Evolutionary conservation across 2,888 invertebrate genomes (phyloP).

Genomic region (Operophtera brumata): DNA sequence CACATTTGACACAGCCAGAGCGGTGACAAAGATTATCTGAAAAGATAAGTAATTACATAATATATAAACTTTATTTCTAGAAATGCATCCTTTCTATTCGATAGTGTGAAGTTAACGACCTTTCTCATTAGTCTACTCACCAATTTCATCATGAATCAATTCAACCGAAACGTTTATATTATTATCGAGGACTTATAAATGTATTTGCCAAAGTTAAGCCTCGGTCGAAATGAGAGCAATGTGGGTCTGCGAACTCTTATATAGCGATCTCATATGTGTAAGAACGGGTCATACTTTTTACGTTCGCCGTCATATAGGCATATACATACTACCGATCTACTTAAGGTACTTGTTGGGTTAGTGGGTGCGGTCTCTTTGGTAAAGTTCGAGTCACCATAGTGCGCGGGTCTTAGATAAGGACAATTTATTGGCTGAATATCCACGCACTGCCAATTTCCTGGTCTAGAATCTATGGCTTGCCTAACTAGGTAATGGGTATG

Average conservation of each 20-base stretch:
- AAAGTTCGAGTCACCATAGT: slow-evolving; percentile 39
- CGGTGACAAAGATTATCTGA: slow-evolving; percentile 54
- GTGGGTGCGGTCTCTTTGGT: slow-evolving; percentile 68
- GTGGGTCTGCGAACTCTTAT: slow-evolving; percentile 73
- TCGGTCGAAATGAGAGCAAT: slow-evolving; percentile 79
- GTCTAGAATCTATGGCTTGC: slow-evolving; percentile 17
- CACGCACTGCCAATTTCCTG: slow-evolving; percentile 27
- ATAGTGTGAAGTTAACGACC: neutral
- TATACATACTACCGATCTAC: slow-evolving; percentile 31
- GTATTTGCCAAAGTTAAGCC: slow-evolving; percentile 74
- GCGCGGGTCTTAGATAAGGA: slow-evolving; percentile 26
- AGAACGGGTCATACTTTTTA: slow-evolving; percentile 78
- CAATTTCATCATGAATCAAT: slow-evolving; percentile 55
- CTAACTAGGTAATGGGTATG: slow-evolving; percentile 9
- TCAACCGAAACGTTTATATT: slow-evolving; percentile 31
- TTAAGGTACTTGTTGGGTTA: slow-evolving; percentile 7
- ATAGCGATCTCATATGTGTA: slow-evolving; percentile 79
- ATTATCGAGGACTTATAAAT: slow-evolving; percentile 48
- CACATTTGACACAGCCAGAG: slow-evolving; percentile 50
- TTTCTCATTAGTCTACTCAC: slow-evolving; percentile 48
- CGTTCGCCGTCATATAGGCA: slow-evolving; percentile 61
- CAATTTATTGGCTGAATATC: slow-evolving; percentile 28
- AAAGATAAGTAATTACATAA: slow-evolving; percentile 39
- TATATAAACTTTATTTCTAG: neutral
- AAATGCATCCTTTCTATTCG: neutral